These are phyloP conservation scores for Cottus gobio DNA, from an alignment of 2,113 vertebrate genomes.

Conservation along the genomic window DNA sequence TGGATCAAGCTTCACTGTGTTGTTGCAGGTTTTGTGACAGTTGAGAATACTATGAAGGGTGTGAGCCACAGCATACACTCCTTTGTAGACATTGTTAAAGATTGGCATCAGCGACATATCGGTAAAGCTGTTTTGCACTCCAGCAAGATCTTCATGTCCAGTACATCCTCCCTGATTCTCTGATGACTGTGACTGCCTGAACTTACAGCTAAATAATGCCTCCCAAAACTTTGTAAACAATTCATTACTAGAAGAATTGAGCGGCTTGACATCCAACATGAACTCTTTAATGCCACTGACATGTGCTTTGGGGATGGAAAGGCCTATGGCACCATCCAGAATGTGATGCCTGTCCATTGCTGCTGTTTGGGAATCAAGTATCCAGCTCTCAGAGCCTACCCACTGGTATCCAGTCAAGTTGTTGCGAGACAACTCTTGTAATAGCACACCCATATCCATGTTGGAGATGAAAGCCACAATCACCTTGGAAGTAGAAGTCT, in stretches of 20 bases:
- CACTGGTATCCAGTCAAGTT: conserved; percentile 82
- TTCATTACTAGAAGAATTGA: conserved; percentile 62
- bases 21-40: conserved; percentile 71
- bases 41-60: conserved; percentile 70
- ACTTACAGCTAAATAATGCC: conserved; percentile 72
- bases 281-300: conserved; percentile 77
- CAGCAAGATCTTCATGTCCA: conserved; percentile 72
- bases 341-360: conserved; percentile 62
- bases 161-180: conserved; percentile 57
- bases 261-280: conserved; percentile 71
- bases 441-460: conserved; percentile 70
- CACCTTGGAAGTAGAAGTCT: conserved; percentile 75
- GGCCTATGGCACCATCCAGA: conserved; percentile 78
- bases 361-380: conserved; percentile 73
- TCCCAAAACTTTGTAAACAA: conserved; percentile 78
- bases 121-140: conserved; percentile 74
- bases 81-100: conserved; percentile 82
- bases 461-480: conserved; percentile 75
- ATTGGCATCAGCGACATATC: conserved; percentile 82
- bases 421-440: conserved; percentile 65
- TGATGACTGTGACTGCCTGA: conserved; percentile 14
- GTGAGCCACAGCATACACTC: conserved; percentile 79
- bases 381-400: conserved; percentile 82
- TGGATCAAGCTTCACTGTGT: conserved; percentile 56
- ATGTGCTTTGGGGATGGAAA: conserved; percentile 76